Evolutionary conservation across 2,113 vertebrate genomes (phyloP), one percentile per base, ranked within the genome.

Genomic region (Elephas maximus): DNA sequence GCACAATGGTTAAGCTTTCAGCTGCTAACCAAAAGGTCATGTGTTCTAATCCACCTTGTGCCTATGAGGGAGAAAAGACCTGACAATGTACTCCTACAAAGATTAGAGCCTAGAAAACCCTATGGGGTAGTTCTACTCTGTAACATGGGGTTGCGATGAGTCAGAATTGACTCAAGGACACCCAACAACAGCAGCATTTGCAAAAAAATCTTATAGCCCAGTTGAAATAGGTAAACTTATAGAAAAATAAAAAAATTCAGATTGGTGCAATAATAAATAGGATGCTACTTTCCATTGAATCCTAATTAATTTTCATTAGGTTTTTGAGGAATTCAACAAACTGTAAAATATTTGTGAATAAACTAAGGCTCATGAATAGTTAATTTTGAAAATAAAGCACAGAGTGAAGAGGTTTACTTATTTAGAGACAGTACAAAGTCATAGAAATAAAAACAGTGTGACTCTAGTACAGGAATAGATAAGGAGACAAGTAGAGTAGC

Each of bases 381-480:
- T 69, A 48, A 85, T 93, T 93, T 86, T 41, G 57, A 76, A 89
- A 91, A 86, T 81, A 87, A 65, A 76, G 37, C 80, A 2, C 23
- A 45, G 74, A 89, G 5, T 45, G 26, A 8, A 4, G 21, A 33
- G 11, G 1, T 73, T 92, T 73, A 78, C 6, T 8, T 37, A 48
- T 53, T 73, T 37, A 89, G 6, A 28, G 2, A 30, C 18, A 57
- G 14, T 24, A 24, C 33, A 92, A 51, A 79, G n/a, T 57, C 28
- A 33, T 33, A 84, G 28, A 84, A 63, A 45, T 78, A 65, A 92
- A 65, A 90, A 63, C 26, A 63, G 1, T 65, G 8, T 83, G 7
- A 28, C 28, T 28, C 63, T 20, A 63, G 26, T 45, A 20, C 2
- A 84, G 20, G 41, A 71, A 26, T 4, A 53, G 17, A 28, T 7